These are phyloP conservation scores for Enteromius trimaculatus DNA, from an alignment of 2,797 vertebrate species.

Conservation along the genomic window DNA sequence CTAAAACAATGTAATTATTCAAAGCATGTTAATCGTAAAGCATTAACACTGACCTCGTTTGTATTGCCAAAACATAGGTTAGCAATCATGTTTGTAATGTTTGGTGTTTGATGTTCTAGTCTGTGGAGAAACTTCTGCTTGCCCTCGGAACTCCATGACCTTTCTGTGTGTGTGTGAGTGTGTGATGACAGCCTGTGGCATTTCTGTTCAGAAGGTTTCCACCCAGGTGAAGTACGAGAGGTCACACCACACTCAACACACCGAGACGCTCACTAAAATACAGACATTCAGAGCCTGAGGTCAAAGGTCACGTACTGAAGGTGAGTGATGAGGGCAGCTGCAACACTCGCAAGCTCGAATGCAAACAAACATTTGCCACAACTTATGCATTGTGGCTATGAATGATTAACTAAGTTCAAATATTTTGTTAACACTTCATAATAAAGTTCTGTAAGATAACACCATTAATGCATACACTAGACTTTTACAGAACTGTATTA, in stretches of 20 bases:
- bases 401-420: conserved; percentile 22
- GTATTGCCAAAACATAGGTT: conserved; percentile 12
- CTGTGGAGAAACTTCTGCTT: conserved; percentile 60
- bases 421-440: background rate
- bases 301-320: conserved; percentile 73
- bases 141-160: conserved; percentile 71
- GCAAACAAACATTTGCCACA: conserved; percentile 37
- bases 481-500: background rate
- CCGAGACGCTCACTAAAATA: conserved; percentile 56
- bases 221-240: conserved; percentile 81
- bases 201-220: conserved; percentile 70
- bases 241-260: conserved; percentile 69
- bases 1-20: background rate
- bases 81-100: conserved; percentile 57
- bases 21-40: background rate
- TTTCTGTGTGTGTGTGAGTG: conserved; percentile 52
- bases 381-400: background rate
- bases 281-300: conserved; percentile 72
- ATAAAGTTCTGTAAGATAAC: background rate
- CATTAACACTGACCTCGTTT: background rate
- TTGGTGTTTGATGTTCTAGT: conserved; percentile 36
- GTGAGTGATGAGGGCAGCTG: conserved; percentile 80
- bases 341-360: conserved; percentile 23
- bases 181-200: conserved; percentile 75
- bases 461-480: background rate